Base-by-base conservation (phyloP, 2,113 vertebrate genomes). In the Progne subis region DNA sequence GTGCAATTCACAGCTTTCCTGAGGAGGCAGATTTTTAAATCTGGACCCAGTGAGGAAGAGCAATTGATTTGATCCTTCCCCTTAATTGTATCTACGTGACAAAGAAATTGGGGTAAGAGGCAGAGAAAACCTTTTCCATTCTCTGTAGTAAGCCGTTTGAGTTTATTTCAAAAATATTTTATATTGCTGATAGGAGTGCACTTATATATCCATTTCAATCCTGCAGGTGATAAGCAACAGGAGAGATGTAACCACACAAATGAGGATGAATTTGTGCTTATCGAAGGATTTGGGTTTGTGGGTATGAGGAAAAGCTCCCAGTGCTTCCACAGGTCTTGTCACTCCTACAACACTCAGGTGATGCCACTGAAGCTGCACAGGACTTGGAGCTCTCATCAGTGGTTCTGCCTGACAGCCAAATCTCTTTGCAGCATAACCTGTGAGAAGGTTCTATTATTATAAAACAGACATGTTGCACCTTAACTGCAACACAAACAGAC, bases 91-190 rank as follows among this genome's bases (percentile, higher is more conserved):
- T 25, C 21, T 39, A 60, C 1, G 4, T 26, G 19, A 67, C 39
- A 65, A 56, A 31, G 39, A 80, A 80, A 82, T 41, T 20, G 4
- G 49, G 32, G 7, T 71, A 53, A 57, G n/a, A 75, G 50, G 20
- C 23, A 71, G 41, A 65, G 14, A 70, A 29, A 55, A 57, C 8
- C 5, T 92, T 59, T 79, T 43, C 18, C 28, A 20, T 61, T 91
- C 19, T 44, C 43, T 82, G 16, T 37, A 87, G 29, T 41, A 56
- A 88, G 10, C 32, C n/a, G 65, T 86, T 56, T 74, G 46, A 41
- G 31, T 88, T 82, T 85, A 64, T 92, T 86, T 91, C 37, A 53
- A 6, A 64, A 70, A 8, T 70, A 34, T 47, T 84, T 83, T 53
- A 64, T 41, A 52, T 21, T 71, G 14, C 26, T 70, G 46, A 43